A percentile compares a stretch with the other conserved stretches of the same genome.
These are phyloP conservation scores for Strix uralensis DNA, from an alignment of 2,113 vertebrate genomes.

Conservation along the genomic window DNA sequence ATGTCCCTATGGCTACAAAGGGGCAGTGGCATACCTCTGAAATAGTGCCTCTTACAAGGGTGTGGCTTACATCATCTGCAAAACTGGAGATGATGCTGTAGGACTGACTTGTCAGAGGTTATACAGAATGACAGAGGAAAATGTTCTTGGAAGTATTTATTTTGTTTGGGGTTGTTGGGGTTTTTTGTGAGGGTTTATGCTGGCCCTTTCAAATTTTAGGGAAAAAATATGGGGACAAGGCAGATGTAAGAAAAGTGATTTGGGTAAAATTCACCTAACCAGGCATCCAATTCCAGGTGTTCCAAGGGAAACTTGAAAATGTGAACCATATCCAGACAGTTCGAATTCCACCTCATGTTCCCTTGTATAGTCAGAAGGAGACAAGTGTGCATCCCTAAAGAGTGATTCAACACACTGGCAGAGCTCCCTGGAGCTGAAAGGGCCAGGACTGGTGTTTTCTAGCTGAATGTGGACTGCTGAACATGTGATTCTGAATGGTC, in stretches of 20 bases:
- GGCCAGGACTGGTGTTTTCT: not conserved
- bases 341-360: not conserved
- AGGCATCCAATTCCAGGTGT: not conserved
- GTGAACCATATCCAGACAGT: not conserved
- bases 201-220: not conserved
- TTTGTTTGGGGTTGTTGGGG: not conserved
- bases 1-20: not conserved
- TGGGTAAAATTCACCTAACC: not conserved
- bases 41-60: not conserved
- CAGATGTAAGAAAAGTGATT: not conserved
- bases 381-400: no score
- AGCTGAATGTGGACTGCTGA: not conserved
- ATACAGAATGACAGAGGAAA: not conserved
- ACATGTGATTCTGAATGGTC: not conserved
- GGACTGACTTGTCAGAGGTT: not conserved
- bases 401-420: fast-evolving
- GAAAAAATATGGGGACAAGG: not conserved
- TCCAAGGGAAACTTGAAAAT: not conserved
- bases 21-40: not conserved
- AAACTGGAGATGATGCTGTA: not conserved
- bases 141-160: not conserved
- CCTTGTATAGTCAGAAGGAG: not conserved
- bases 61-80: not conserved
- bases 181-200: not conserved
- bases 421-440: not conserved